Percentiles rank a stretch among this genome's conserved stretches.
These are phyloP conservation scores for Pterostichus niger DNA, from an alignment of 2,888 invertebrate species.

Conservation along the genomic window DNA sequence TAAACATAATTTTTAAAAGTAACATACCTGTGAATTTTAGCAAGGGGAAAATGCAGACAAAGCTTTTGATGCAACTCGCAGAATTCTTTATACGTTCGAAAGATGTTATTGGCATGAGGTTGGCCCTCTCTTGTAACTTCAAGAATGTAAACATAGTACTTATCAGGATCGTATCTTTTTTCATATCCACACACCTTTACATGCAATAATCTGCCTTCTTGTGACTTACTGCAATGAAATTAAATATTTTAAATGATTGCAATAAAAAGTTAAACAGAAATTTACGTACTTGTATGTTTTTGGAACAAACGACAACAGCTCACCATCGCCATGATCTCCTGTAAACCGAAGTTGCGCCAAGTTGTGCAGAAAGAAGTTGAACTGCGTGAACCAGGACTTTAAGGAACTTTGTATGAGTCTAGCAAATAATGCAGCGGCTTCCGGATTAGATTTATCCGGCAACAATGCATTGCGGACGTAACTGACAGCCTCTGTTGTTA, in stretches of 20 bases:
- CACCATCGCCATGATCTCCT: constrained; percentile 90
- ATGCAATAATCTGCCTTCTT: constrained; percentile 92
- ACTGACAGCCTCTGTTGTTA: constrained; percentile 93
- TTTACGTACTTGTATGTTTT: constrained; percentile 91
- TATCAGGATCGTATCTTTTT: constrained; percentile 97
- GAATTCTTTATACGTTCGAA: constrained; percentile 98
- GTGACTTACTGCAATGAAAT: constrained; percentile 83
- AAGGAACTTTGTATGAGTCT: constrained; percentile 96
- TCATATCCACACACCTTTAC: constrained; percentile 94
- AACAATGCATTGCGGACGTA: constrained; percentile 95
- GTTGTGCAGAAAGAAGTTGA: constrained; percentile 99
- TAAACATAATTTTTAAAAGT: not conserved
- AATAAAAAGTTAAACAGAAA: too few relatives aligned
- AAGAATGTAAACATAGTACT: constrained; percentile 96
- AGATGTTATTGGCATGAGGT: constrained; percentile 92
- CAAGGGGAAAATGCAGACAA: constrained; percentile 93
- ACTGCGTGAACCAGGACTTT: constrained; percentile 95
- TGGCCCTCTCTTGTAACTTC: constrained; percentile 91
- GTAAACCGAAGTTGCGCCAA: constrained; percentile 95
- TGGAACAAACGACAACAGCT: constrained; percentile 95
- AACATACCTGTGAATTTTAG: constrained; percentile 91
- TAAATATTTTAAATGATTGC: constrained; percentile 69
- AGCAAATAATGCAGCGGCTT: constrained; percentile 97
- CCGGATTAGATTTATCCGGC: constrained; percentile 93
- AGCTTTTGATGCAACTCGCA: constrained; percentile 97